Conservation (phyloP, 2,888 invertebrate genomes). For the Chymomyza procnemis region DNA sequence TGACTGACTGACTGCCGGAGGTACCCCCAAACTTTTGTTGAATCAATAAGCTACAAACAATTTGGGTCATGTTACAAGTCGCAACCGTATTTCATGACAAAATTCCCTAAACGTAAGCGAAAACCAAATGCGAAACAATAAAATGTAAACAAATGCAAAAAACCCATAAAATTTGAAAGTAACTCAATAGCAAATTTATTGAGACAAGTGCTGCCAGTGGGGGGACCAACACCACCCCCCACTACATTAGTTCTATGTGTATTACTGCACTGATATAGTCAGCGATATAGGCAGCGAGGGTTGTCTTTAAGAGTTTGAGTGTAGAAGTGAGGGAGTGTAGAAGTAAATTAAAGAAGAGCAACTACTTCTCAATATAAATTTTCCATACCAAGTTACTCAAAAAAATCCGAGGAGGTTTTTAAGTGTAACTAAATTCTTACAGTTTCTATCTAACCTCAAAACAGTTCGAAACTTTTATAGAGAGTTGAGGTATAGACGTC, state of each 20-base stretch:
- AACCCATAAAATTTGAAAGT: slow-evolving; percentile 70
- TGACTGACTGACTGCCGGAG: slow-evolving; percentile 19
- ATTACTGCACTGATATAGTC: slow-evolving; percentile 8
- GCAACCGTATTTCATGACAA: slow-evolving; percentile 74
- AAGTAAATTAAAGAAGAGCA: too few species aligned
- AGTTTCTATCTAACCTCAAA: too few species aligned
- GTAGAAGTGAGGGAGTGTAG: too few species aligned
- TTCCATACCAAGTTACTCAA: too few species aligned
- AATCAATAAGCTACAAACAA: slow-evolving; percentile 78
- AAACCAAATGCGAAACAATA: slow-evolving; percentile 64
- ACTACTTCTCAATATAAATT: too few species aligned
- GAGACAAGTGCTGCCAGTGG: slow-evolving; percentile 28
- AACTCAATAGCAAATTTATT: slow-evolving; percentile 59
- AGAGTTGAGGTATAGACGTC: too few species aligned
- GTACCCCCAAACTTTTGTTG: slow-evolving; percentile 72
- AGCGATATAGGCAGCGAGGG: slow-evolving; percentile 17
- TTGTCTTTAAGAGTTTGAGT: too few species aligned
- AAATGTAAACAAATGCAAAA: slow-evolving; percentile 68
- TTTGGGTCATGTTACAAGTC: slow-evolving; percentile 77
- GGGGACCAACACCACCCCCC: too few species aligned
- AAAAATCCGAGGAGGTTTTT: too few species aligned
- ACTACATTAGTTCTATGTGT: not conserved
- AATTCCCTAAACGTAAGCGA: slow-evolving; percentile 68
- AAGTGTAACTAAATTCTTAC: too few species aligned
- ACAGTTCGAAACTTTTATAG: too few species aligned